phyloP scores from a whole-genome alignment of 2,797 vertebrate species.

The Tangara arthus region DNA sequence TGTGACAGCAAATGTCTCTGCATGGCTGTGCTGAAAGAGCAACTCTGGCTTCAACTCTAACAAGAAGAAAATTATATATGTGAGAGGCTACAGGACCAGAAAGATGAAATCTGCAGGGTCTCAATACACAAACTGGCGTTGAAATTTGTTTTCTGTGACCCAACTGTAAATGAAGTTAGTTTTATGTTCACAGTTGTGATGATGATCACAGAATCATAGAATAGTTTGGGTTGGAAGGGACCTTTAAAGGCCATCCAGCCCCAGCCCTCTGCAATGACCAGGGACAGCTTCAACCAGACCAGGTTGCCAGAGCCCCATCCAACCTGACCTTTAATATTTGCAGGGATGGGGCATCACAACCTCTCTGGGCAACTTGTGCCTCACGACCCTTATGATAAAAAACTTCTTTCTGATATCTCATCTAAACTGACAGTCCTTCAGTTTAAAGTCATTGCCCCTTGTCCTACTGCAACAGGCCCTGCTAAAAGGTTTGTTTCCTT shows the following conservation, averaged over 20 bases:
- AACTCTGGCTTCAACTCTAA: not conserved
- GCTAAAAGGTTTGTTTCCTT: not conserved
- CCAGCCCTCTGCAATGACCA: not conserved
- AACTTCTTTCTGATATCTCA: not conserved
- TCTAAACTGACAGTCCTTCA: not conserved
- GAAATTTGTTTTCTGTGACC: not conserved
- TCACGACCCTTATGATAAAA: not conserved
- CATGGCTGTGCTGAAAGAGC: not conserved
- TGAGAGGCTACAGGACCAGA: not conserved
- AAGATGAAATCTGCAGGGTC: not conserved
- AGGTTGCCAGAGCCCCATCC: not conserved
- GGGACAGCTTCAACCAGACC: not conserved
- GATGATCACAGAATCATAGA: not conserved
- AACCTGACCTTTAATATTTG: not conserved
- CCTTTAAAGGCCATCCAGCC: not conserved
- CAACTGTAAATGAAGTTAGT: not conserved
- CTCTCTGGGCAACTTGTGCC: too few relatives aligned
- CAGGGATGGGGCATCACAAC: not conserved
- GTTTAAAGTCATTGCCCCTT: not conserved
- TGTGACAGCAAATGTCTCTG: not conserved
- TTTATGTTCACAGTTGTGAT: not conserved
- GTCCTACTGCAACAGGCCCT: not conserved
- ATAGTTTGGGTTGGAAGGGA: not conserved
- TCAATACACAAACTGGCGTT: not conserved
- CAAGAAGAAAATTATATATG: not conserved